Percentiles rank a stretch among this genome's conserved stretches.
Conservation (phyloP, 2,888 invertebrate genomes). For the Dione juno region DNA sequence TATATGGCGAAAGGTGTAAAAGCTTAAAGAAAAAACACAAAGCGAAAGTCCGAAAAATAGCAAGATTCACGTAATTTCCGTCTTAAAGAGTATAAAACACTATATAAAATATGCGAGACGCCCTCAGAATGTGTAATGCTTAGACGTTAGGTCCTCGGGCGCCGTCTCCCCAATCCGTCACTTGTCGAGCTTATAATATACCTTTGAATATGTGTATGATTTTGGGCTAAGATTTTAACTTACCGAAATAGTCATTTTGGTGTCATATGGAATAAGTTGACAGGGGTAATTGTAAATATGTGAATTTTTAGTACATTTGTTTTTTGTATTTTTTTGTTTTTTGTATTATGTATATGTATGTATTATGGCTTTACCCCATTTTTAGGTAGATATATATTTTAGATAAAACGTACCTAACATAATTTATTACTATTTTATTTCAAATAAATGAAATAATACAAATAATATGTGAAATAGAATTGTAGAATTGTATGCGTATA, state of each 20-base stretch:
- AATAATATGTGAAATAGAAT: too few relatives aligned
- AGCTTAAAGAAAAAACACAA: background rate
- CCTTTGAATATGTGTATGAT: conserved; percentile 18
- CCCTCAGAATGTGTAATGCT: conserved; percentile 24
- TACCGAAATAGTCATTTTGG: background rate
- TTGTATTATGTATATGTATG: too few relatives aligned
- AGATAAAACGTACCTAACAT: too few relatives aligned
- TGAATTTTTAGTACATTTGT: too few relatives aligned
- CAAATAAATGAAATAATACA: too few relatives aligned
- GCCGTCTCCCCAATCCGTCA: conserved; percentile 22
- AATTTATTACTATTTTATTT: too few relatives aligned
- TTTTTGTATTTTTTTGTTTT: too few relatives aligned
- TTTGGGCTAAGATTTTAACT: conserved; percentile 2
- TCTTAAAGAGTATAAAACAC: conserved; percentile 18
- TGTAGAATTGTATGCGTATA: too few relatives aligned
- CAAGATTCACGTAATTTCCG: background rate
- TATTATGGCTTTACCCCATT: too few relatives aligned
- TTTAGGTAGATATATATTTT: too few relatives aligned
- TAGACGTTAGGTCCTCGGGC: conserved; percentile 22
- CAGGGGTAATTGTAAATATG: too few relatives aligned
- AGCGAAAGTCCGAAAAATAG: background rate
- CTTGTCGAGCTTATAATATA: conserved; percentile 22
- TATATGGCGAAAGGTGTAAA: background rate
- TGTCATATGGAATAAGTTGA: too few relatives aligned
- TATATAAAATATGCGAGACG: conserved; percentile 23